Evolutionary conservation across 1,140 invertebrate genomes (phyloP), one percentile per base, ranked within the genome.

Genomic region (Bombus cullumanus): DNA sequence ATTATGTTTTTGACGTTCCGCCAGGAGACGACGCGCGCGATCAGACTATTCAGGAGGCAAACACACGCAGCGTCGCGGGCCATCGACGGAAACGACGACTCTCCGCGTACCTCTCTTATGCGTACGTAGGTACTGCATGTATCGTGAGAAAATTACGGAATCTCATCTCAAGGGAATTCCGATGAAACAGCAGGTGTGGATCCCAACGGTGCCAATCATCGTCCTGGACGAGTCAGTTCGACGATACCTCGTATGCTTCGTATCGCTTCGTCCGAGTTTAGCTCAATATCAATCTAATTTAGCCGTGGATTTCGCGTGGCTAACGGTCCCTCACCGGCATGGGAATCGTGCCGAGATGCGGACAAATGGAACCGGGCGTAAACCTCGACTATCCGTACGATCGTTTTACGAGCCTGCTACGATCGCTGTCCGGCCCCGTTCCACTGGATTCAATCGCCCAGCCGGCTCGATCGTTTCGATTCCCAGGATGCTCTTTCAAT

Each of bases 91-190:
- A 34, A 78, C 69, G 43, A 34, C 86, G 41, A 64, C 22, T 66
- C 64, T 31, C 22, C 18, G 18, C 0, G 15, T 34, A 18, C 0
- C 13, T 15, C 34, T 31, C 53, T 3, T 15, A 8, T 10, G 74
- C 74, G 31, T 76, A 37, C 74, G 5, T 53, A 53, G 47, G 0
- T 53, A 22, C 62, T 39, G 80, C 66, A 69, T 64, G 82, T 81
- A 91, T 91, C 90, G 90, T 89, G 90, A 87, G 90, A 91, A 91
- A 89, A 89, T 91, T 84, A 82, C 77, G 79, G 86, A 90, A 90
- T 90, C 86, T 76, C 86, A 74, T 90, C 86, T 81, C 62, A 69
- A 79, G 79, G 80, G 89, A 87, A 90, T 90, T 90, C 88, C 88
- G 66, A 71, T 71, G 80, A 64, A 87, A 90, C 82, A 82, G 88